Conservation (phyloP, 2,888 invertebrate genomes). For the Patella pellucida region DNA sequence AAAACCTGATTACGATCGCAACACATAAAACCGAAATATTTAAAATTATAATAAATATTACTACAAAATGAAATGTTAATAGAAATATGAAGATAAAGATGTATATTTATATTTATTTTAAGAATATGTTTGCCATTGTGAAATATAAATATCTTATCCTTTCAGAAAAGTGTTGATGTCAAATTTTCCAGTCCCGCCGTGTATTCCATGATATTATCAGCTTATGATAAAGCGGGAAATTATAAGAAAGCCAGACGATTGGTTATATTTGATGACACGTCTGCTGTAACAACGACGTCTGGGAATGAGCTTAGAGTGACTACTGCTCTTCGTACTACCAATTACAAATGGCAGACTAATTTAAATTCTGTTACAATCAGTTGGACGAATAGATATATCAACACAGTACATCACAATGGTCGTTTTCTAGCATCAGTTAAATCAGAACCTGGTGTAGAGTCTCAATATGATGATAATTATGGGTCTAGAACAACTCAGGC, state of each 20-base stretch:
- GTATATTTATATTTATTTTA: too few species aligned
- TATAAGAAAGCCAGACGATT: not conserved
- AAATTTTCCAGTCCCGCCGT: not conserved
- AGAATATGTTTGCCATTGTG: too few species aligned
- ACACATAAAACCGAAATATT: too few species aligned
- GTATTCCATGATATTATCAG: not conserved
- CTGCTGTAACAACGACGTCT: not conserved
- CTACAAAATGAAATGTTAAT: too few species aligned
- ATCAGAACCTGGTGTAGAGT: slow-evolving; percentile 11
- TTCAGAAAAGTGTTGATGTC: not conserved
- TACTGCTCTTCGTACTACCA: not conserved
- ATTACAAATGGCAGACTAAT: not conserved
- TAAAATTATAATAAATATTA: too few species aligned
- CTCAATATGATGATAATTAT: slow-evolving; percentile 31
- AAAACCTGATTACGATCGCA: too few species aligned
- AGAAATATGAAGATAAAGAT: too few species aligned
- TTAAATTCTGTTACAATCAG: not conserved
- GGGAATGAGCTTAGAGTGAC: not conserved
- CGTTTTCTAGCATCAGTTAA: not conserved
- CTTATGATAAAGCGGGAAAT: not conserved
- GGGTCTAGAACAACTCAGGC: slow-evolving; percentile 20
- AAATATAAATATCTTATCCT: not conserved
- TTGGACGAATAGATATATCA: slow-evolving; percentile 1
- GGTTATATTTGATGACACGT: not conserved
- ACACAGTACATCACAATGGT: not conserved